Conservation (phyloP, 2,113 vertebrate species). For the Vulpes ferrilata region DNA sequence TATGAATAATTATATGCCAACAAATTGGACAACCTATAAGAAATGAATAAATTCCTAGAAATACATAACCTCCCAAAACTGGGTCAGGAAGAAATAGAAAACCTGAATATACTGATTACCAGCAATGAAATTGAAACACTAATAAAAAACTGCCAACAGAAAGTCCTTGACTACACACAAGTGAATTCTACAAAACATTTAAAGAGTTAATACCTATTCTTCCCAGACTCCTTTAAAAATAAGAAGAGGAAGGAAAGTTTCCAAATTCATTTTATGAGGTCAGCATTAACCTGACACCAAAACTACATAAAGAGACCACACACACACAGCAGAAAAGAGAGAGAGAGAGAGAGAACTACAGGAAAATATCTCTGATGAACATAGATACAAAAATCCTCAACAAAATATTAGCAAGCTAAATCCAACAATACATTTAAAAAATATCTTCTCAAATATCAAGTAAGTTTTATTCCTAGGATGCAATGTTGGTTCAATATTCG, state of each 20-base stretch:
- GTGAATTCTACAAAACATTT: background rate
- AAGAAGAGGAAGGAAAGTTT: background rate
- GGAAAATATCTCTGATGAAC: background rate
- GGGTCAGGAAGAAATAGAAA: background rate
- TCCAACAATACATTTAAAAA: background rate
- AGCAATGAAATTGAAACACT: background rate
- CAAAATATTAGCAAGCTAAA: background rate
- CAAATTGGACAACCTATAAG: background rate
- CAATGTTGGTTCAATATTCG: background rate
- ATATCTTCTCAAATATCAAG: background rate
- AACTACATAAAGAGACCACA: background rate
- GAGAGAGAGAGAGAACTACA: background rate
- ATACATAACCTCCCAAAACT: background rate
- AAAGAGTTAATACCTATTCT: background rate
- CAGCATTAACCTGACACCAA: background rate
- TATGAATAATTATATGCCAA: background rate
- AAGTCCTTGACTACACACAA: background rate
- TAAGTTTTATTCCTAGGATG: background rate
- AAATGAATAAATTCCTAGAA: background rate
- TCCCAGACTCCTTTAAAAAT: background rate
- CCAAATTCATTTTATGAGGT: background rate
- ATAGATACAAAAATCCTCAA: background rate
- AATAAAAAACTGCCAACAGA: background rate
- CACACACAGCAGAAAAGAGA: background rate
- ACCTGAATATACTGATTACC: background rate